phyloP scores from a whole-genome alignment of 2,888 invertebrate species.

The Brachylomia viminalis region DNA sequence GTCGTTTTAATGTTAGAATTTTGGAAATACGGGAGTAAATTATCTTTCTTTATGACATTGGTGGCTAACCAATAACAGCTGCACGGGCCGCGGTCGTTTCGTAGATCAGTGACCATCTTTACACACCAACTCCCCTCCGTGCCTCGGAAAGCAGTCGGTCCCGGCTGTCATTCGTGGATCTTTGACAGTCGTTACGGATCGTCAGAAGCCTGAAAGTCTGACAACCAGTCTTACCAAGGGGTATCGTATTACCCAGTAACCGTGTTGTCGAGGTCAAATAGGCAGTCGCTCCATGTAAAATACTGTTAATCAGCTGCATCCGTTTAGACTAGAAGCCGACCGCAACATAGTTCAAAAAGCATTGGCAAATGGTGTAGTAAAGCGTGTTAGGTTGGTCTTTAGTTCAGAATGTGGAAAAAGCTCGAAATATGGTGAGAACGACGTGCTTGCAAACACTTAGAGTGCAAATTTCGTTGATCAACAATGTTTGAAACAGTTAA shows the following conservation, averaged over 20 bases:
- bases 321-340: too few relatives aligned
- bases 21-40: neutral
- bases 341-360: too few relatives aligned
- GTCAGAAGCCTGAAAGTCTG: neutral
- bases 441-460: neutral
- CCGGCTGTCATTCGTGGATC: neutral
- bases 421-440: neutral
- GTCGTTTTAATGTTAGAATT: neutral
- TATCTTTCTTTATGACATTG: constrained; percentile 3
- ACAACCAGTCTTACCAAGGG: neutral
- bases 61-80: too few relatives aligned
- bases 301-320: neutral
- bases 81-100: too few relatives aligned
- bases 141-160: neutral
- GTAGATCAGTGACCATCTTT: neutral
- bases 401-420: neutral
- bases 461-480: too few relatives aligned
- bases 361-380: neutral
- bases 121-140: neutral
- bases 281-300: neutral
- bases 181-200: neutral
- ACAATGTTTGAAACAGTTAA: too few relatives aligned
- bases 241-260: neutral
- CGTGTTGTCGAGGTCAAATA: neutral
- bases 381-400: neutral